Conservation (phyloP, 2,113 vertebrate genomes). For the Petaurus breviceps region DNA sequence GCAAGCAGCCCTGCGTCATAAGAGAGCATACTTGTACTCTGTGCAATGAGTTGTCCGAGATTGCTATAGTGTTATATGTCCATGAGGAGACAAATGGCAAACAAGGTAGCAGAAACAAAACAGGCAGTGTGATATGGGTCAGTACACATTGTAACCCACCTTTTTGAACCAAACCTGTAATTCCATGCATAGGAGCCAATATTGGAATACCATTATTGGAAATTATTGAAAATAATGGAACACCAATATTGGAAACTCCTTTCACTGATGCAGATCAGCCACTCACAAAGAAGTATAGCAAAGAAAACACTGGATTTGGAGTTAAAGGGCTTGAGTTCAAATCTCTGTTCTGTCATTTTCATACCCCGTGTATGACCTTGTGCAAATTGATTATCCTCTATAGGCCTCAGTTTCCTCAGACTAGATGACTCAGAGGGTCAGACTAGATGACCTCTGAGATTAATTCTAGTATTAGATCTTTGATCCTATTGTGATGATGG, state of each 20-base stretch:
- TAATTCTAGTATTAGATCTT: neutral
- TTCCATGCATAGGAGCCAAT: neutral
- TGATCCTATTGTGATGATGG: neutral
- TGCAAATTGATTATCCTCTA: neutral
- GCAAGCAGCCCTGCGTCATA: neutral
- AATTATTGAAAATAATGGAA: neutral
- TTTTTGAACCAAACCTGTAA: neutral
- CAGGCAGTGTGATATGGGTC: neutral
- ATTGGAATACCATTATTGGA: too few relatives aligned
- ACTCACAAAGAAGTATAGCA: neutral
- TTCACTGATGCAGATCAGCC: neutral
- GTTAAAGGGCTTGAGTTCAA: neutral
- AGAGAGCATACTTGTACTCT: neutral
- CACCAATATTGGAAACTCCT: neutral
- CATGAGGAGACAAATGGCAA: neutral
- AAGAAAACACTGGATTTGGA: neutral
- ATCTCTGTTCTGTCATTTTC: neutral
- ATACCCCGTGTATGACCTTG: neutral
- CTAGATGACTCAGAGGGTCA: neutral
- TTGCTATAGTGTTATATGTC: neutral
- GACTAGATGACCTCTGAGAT: neutral
- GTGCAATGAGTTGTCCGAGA: slow-evolving; percentile 21
- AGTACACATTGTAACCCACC: neutral
- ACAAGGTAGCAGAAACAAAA: neutral
- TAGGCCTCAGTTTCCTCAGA: neutral